Base-by-base conservation (phyloP, 2,888 invertebrate genomes). In the Eupithecia abbreviata region DNA sequence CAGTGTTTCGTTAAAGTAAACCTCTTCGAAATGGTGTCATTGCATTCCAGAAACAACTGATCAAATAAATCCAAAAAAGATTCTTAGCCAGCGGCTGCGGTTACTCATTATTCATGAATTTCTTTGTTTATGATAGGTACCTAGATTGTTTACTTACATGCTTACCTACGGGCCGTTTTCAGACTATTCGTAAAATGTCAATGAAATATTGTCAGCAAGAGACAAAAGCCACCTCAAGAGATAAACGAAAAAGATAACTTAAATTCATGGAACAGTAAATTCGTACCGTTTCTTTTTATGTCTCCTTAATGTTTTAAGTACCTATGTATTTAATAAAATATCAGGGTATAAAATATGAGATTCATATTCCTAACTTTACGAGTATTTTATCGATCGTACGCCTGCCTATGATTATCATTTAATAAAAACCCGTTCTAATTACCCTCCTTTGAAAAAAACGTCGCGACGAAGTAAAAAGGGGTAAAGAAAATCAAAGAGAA, bases 401-500 rank as follows among this genome's bases (percentile, higher is more conserved):
- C 68, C 68, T 66, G 43, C 66, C 76, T 79, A 71, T 58, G 51
- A 79, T 79, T 80, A 79, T 75, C 75, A 77, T 77, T 80, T 42
- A 72, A 70, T 75, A 47, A 72, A 75, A 76, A 55, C 30, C 43
- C 41, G 71, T 77, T 10, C 77, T 92, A 93, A 93, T 93, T 92
- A 92, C 84, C 88, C 81, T 87, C 85, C 82, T 85, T 80, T 78
- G 84, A 87, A 90, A 90, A 90, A 90, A 85, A 81, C 81, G 81
- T 77, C 83, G 81, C 81, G 72, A 73, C 67, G 73, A 75, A 73
- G 67, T 73, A 49, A 67, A 47, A 70, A 68, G 69, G 86, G 82
- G 77, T 84, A 83, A 71, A 87, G 86, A 87, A 93, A 94, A 94
- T 94, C 94, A 94, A 94, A 93, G 93, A 93, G 92, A 90, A 85